phyloP scores from a whole-genome alignment of 2,113 vertebrate genomes.

The Nothoprocta perdicaria region DNA sequence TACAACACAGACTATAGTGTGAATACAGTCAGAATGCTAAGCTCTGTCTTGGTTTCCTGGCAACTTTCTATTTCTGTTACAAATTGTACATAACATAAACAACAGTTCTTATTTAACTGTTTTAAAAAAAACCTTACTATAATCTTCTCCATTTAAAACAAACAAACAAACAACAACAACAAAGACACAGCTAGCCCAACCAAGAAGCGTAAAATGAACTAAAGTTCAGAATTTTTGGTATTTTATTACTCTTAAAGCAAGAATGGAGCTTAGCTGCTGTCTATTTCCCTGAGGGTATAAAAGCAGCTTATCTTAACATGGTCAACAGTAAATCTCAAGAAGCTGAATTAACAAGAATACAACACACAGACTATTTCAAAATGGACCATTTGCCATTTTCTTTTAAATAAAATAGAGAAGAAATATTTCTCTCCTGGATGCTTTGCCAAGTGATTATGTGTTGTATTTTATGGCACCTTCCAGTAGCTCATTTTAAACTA shows the following conservation, averaged over 20 bases:
- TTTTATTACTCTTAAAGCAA: neutral
- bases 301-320: neutral
- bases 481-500: neutral
- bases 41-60: constrained; percentile 6
- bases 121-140: neutral
- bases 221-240: neutral
- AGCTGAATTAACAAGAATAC: neutral
- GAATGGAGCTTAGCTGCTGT: neutral
- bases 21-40: constrained; percentile 6
- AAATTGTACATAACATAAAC: constrained; percentile 37
- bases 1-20: neutral
- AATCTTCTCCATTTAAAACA: neutral
- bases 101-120: constrained; percentile 1
- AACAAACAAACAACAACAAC: too few species aligned
- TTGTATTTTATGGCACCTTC: neutral
- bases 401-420: too few species aligned
- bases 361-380: neutral
- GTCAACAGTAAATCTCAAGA: neutral
- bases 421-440: too few species aligned
- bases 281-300: neutral
- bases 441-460: too few species aligned
- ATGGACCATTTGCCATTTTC: neutral
- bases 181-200: neutral
- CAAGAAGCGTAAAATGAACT: neutral
- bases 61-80: constrained; percentile 47